These are phyloP conservation scores for Papilio dardanus DNA, from an alignment of 1,140 invertebrate genomes.

Conservation along the genomic window DNA sequence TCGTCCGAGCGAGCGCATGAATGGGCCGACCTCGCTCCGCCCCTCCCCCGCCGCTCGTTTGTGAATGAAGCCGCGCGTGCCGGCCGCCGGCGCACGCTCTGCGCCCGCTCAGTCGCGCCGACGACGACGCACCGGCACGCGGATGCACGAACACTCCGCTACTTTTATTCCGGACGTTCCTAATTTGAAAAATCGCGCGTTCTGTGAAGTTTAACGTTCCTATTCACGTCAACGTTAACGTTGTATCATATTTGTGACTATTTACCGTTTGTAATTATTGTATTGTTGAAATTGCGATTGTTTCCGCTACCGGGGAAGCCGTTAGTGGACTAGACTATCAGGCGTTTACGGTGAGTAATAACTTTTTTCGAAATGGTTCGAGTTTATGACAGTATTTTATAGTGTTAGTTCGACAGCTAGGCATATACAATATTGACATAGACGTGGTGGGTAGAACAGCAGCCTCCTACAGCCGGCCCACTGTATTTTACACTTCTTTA, in stretches of 20 bases:
- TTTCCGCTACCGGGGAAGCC: conserved; percentile 52
- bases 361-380: conserved; percentile 58
- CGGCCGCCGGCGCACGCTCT: conserved; percentile 73
- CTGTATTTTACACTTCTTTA: conserved; percentile 43
- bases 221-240: conserved; percentile 41
- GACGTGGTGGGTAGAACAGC: conserved; percentile 62
- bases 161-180: conserved; percentile 61
- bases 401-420: conserved; percentile 67
- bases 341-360: conserved; percentile 69
- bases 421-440: conserved; percentile 61
- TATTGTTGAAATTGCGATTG: conserved; percentile 15
- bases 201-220: conserved; percentile 46
- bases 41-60: conserved; percentile 69
- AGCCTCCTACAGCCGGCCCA: conserved; percentile 20
- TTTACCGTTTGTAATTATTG: conserved; percentile 42
- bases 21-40: conserved; percentile 57
- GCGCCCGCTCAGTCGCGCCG: conserved; percentile 73
- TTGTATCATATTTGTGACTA: conserved; percentile 51
- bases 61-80: conserved; percentile 70
- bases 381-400: conserved; percentile 50
- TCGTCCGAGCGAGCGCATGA: conserved; percentile 59
- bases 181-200: conserved; percentile 65
- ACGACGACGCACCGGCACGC: conserved; percentile 65
- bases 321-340: conserved; percentile 48
- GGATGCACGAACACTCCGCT: conserved; percentile 58